These are phyloP conservation scores for Sisyra nigra DNA, from an alignment of 2,888 invertebrate species.

Conservation along the genomic window DNA sequence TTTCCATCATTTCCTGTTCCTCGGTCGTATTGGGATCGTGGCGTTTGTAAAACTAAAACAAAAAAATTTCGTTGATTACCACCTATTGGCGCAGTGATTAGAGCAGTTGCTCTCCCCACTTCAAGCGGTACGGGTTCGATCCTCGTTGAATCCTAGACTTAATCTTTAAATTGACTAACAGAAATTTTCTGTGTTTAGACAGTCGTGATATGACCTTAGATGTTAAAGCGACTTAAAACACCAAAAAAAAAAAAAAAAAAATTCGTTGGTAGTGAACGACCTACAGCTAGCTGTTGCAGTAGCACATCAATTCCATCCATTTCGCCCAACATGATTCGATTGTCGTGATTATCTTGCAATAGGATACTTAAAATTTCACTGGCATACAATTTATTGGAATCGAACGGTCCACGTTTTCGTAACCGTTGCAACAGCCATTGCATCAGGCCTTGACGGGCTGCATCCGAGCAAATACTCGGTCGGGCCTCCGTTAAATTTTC, in stretches of 20 bases:
- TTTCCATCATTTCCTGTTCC: slow-evolving; percentile 98
- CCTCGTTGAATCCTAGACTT: no score
- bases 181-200: no score
- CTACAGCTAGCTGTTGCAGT: slow-evolving; percentile 81
- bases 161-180: no score
- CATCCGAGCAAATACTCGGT: slow-evolving; percentile 67
- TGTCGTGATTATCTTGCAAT: slow-evolving; percentile 76
- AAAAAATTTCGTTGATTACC: slow-evolving; percentile 5
- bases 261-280: slow-evolving; percentile 13
- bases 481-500: slow-evolving; percentile 91
- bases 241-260: slow-evolving; percentile 41
- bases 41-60: slow-evolving; percentile 67
- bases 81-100: no score
- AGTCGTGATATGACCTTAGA: no score
- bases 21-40: slow-evolving; percentile 84
- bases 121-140: no score
- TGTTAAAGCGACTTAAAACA: no score
- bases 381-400: slow-evolving; percentile 87
- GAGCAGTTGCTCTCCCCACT: no score
- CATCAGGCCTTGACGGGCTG: slow-evolving; percentile 79
- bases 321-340: slow-evolving; percentile 69
- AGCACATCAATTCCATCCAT: slow-evolving; percentile 92
- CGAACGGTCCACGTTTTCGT: slow-evolving; percentile 77
- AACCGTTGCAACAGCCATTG: slow-evolving; percentile 85
- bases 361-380: slow-evolving; percentile 93